Evolutionary conservation across 2,113 vertebrate species (phyloP).

Genomic region (Podarcis muralis): DNA sequence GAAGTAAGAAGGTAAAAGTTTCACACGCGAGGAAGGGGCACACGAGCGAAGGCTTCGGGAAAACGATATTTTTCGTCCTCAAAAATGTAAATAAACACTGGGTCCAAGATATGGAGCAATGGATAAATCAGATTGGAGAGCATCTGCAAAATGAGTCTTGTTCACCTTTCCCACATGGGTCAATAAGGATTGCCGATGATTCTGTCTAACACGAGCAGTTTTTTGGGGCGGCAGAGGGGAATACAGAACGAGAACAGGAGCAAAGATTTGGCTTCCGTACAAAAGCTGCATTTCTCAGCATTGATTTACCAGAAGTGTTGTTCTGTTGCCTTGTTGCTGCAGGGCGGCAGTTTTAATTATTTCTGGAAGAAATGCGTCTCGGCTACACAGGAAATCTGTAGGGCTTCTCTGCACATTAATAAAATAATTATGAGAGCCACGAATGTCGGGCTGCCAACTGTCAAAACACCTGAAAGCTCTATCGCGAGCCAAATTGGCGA

Average conservation of each 20-base stretch:
- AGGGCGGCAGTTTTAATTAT: slow-evolving; percentile 85
- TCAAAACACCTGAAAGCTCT: slow-evolving; percentile 76
- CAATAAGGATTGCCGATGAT: slow-evolving; percentile 68
- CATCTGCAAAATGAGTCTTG: slow-evolving; percentile 1
- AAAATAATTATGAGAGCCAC: slow-evolving; percentile 83
- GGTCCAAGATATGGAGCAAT: slow-evolving; percentile 44
- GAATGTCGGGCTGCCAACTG: slow-evolving; percentile 75
- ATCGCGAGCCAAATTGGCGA: slow-evolving; percentile 68
- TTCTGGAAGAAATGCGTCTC: slow-evolving; percentile 80
- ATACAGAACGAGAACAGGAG: slow-evolving; percentile 63
- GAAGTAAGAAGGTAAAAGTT: slow-evolving; percentile 57
- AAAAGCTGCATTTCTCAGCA: slow-evolving; percentile 77
- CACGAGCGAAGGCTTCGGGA: slow-evolving; percentile 11
- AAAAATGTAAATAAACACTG: slow-evolving; percentile 56
- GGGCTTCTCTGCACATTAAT: slow-evolving; percentile 83
- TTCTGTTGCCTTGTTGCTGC: slow-evolving; percentile 79
- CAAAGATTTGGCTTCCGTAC: slow-evolving; percentile 71
- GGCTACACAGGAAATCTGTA: slow-evolving; percentile 78
- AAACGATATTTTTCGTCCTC: slow-evolving; percentile 52
- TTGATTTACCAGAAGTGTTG: slow-evolving; percentile 79
- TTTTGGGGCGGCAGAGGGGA: slow-evolving; percentile 24
- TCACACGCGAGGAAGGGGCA: slow-evolving; percentile 34
- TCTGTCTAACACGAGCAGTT: slow-evolving; percentile 3
- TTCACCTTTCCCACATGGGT: slow-evolving; percentile 33
- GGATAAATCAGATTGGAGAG: slow-evolving; percentile 70